Conservation (phyloP, 64 coral and sea anemone species). For the Astreopora myriophthalma region DNA sequence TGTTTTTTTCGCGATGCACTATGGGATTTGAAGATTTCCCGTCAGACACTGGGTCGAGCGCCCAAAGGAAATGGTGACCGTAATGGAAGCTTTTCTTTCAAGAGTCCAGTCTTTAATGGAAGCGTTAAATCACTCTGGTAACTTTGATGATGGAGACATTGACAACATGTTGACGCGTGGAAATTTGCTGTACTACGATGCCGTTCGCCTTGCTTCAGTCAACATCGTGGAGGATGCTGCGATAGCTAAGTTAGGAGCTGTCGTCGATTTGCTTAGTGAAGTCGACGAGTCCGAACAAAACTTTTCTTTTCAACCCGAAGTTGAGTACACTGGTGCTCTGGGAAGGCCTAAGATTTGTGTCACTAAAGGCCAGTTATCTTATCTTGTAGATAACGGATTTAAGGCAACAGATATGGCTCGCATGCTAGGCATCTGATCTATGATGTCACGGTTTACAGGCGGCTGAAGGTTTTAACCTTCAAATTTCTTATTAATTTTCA, state of each 20-base stretch:
- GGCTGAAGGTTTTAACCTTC: too few relatives aligned
- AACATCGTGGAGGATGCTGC: constrained; percentile 24
- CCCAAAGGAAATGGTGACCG: not conserved
- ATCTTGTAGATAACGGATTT: too few relatives aligned
- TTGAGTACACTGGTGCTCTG: not conserved
- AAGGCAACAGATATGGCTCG: too few relatives aligned
- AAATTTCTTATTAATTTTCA: too few relatives aligned
- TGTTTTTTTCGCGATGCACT: not conserved
- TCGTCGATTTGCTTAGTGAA: constrained; percentile 30
- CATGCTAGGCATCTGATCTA: too few relatives aligned
- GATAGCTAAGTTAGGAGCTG: constrained; percentile 35
- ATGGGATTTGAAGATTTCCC: not conserved
- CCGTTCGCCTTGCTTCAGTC: constrained; percentile 21
- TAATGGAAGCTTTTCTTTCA: constrained; percentile 53
- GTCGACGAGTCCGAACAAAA: not conserved
- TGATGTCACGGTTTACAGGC: too few relatives aligned
- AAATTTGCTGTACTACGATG: constrained; percentile 47
- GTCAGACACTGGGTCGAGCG: not conserved
- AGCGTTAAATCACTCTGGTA: constrained; percentile 26
- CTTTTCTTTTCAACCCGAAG: not conserved
- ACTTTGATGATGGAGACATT: constrained; percentile 19
- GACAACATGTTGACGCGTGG: constrained; percentile 53
- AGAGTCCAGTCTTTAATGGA: constrained; percentile 24
- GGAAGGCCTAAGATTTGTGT: not conserved
- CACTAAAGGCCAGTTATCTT: not conserved